Percentiles rank a stretch among this genome's conserved stretches.
Evolutionary conservation across 2,113 vertebrate species (phyloP).

Genomic region (Charadrius vociferus): DNA sequence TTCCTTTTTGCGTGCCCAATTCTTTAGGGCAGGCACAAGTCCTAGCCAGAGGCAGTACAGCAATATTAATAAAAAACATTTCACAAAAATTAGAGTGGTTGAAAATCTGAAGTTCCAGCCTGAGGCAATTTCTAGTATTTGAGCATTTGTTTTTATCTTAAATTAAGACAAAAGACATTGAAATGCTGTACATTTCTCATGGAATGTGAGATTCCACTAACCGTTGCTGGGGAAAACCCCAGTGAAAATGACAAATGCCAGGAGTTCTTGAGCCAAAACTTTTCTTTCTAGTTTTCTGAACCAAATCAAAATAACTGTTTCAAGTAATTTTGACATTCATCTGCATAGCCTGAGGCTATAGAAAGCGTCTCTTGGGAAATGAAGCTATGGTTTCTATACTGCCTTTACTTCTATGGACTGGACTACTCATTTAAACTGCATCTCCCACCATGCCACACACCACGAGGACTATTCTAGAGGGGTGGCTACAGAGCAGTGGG

Average conservation of each 20-base stretch:
- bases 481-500: accelerated
- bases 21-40: background rate
- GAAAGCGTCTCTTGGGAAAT: background rate
- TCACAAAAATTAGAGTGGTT: background rate
- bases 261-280: background rate
- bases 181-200: background rate
- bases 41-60: conserved; percentile 7
- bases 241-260: background rate
- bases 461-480: background rate
- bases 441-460: background rate
- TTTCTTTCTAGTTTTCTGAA: background rate
- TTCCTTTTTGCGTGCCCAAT: background rate
- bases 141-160: background rate
- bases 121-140: background rate
- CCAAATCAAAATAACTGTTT: background rate
- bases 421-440: background rate
- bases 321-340: background rate
- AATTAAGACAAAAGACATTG: background rate
- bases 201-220: background rate
- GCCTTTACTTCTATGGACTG: background rate
- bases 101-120: background rate
- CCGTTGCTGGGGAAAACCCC: background rate
- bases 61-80: background rate
- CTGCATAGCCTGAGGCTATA: background rate
- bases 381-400: background rate